phyloP scores from a whole-genome alignment of 2,113 vertebrate species.

The Uropsilus gracilis region DNA sequence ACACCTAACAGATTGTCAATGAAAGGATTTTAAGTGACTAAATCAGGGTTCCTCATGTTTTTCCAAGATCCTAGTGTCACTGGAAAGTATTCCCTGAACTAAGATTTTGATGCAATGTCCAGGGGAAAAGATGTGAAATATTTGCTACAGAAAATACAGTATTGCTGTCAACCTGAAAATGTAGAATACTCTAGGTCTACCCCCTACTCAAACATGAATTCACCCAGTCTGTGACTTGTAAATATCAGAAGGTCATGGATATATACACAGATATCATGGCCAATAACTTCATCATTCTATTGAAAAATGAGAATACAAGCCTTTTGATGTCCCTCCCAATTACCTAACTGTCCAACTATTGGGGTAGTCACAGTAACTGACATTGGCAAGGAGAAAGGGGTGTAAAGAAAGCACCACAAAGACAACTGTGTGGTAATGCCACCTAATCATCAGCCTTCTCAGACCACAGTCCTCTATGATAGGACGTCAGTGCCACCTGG shows the following conservation, averaged over 20 bases:
- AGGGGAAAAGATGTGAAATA: background rate
- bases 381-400: background rate
- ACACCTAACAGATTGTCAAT: too few relatives aligned
- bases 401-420: background rate
- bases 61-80: background rate
- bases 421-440: rapidly evolving
- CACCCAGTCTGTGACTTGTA: too few relatives aligned
- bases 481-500: constrained; percentile 77
- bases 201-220: rapidly evolving
- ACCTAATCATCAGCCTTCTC: background rate
- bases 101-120: too few relatives aligned
- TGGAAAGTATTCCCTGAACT: background rate
- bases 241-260: rapidly evolving
- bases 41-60: background rate
- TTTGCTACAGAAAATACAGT: rapidly evolving
- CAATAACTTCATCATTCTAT: rapidly evolving
- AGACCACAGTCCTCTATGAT: rapidly evolving
- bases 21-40: background rate
- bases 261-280: background rate
- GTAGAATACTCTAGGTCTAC: background rate
- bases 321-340: background rate
- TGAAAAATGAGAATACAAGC: background rate
- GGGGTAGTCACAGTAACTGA: background rate
- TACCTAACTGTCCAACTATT: background rate
- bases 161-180: background rate